These are phyloP conservation scores for Chelonoidis abingdonii DNA, from an alignment of 2,113 vertebrate genomes.

Conservation along the genomic window DNA sequence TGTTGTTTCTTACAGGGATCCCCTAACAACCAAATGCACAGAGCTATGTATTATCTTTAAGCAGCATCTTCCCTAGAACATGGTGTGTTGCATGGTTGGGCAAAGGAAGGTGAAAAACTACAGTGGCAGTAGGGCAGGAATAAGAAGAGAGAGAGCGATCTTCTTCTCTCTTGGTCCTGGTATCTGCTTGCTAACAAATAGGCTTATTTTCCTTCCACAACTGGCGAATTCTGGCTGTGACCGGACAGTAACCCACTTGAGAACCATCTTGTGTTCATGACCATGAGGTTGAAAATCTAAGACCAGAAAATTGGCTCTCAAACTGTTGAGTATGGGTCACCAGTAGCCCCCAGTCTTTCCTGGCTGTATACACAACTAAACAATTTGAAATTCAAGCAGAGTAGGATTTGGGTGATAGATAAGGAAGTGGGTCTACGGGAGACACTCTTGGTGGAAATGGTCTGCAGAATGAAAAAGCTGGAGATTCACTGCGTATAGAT, in stretches of 20 bases:
- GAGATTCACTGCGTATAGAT: too few relatives aligned
- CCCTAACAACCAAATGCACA: not conserved
- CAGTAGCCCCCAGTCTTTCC: too few relatives aligned
- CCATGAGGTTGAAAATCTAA: not conserved
- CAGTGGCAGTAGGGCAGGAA: not conserved
- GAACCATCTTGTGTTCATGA: not conserved
- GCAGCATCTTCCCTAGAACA: not conserved
- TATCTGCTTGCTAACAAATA: not conserved
- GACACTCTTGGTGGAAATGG: too few relatives aligned
- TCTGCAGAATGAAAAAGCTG: too few relatives aligned
- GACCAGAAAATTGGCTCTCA: not conserved
- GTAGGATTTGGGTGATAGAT: too few relatives aligned
- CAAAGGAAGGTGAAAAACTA: not conserved
- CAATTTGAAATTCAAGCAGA: too few relatives aligned
- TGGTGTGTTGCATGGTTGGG: not conserved
- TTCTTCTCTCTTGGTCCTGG: not conserved
- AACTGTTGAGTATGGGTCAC: too few relatives aligned
- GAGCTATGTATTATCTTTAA: not conserved
- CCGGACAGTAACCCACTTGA: accelerated
- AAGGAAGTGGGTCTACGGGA: too few relatives aligned
- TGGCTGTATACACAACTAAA: too few relatives aligned
- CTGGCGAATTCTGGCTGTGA: not conserved
- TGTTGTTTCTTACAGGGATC: not conserved
- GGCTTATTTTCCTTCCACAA: not conserved
- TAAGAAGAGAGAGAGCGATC: not conserved